Base-by-base conservation (phyloP, 2,888 invertebrate genomes). In the Malachius bipustulatus region DNA sequence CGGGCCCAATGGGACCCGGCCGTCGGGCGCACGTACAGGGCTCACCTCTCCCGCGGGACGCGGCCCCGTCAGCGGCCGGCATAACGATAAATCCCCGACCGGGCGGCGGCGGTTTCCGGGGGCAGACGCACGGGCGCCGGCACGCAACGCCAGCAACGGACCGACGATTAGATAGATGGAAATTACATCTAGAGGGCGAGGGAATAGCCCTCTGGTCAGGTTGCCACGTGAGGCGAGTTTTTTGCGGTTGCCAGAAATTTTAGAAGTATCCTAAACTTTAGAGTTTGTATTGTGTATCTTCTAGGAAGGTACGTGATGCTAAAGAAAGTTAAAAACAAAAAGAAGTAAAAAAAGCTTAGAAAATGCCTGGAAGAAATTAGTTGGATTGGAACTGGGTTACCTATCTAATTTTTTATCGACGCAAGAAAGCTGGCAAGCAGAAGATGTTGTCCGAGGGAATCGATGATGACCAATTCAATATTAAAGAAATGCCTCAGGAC, bases 141-240 rank as follows among this genome's bases (percentile, higher is more conserved):
- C 6, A 19, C 24, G n/a, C 6, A 19, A 19, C 24, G 32, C 35
- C 34, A 33, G 35, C 31, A 33, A 30, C 41, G 32, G 36, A 16
- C 19, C 27, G 32, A 32, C 45, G 41, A 45, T 45, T 45, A 43
- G 42, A 45, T 45, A 43, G 43, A 45, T 45, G 43, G 45, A 45
- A 43, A 45, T 43, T 45, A 41, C 43, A 37, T 36, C 36, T 34
- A 38, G 44, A 31, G 30, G 33, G 30, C 28, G 6, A 9, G 28
- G 28, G 9, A 6, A 10, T 28, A 4, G 11, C 24, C 9, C 9
- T 6, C 24, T 24, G 8, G 29, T 9, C 11, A 11, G 6, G 11
- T 8, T 28, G n/a, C n/a, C n/a, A n/a, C n/a, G n/a, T n/a, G n/a
- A n/a, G n/a, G n/a, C n/a, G n/a, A n/a, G n/a, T n/a, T n/a, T n/a